Percentiles rank a stretch among this genome's conserved stretches.
These are phyloP conservation scores for Ennomos fuscantarius DNA, from an alignment of 2,888 invertebrate species.

Conservation along the genomic window DNA sequence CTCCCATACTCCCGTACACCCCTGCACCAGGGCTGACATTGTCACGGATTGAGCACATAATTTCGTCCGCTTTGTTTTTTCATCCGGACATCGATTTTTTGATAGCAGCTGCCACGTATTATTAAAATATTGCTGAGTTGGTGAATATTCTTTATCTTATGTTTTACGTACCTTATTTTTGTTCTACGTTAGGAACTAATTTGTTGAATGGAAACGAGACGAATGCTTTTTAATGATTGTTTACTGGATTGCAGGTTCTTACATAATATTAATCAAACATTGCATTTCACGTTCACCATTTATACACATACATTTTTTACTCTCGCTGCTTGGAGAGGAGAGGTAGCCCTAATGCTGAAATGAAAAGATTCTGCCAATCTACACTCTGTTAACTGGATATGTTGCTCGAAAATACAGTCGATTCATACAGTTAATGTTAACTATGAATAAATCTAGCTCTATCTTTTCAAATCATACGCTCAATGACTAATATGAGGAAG, in stretches of 20 bases:
- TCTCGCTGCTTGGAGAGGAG: background rate
- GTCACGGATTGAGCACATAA: slow-evolving; percentile 42
- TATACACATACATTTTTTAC: background rate
- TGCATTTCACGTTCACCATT: too few relatives aligned
- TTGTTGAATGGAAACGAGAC: too few relatives aligned
- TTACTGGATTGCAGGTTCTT: too few relatives aligned
- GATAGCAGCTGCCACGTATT: slow-evolving; percentile 23
- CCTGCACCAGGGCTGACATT: slow-evolving; percentile 50
- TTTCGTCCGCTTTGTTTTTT: slow-evolving; percentile 27
- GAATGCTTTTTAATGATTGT: too few relatives aligned
- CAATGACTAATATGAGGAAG: too few relatives aligned
- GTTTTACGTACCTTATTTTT: background rate
- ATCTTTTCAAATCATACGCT: background rate
- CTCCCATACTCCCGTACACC: slow-evolving; percentile 36
- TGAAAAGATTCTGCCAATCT: slow-evolving; percentile 24
- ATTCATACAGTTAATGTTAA: slow-evolving; percentile 8
- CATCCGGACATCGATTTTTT: slow-evolving; percentile 25
- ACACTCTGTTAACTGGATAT: slow-evolving; percentile 25
- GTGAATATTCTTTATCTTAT: slow-evolving; percentile 8
- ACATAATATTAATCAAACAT: too few relatives aligned
- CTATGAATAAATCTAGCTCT: background rate
- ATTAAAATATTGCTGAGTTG: slow-evolving; percentile 3
- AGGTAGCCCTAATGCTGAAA: slow-evolving; percentile 23
- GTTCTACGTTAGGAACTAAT: too few relatives aligned
- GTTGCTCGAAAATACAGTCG: slow-evolving; percentile 15